Evolutionary conservation across 1,140 invertebrate genomes (phyloP).

Genomic region (Heterodera schachtii): DNA sequence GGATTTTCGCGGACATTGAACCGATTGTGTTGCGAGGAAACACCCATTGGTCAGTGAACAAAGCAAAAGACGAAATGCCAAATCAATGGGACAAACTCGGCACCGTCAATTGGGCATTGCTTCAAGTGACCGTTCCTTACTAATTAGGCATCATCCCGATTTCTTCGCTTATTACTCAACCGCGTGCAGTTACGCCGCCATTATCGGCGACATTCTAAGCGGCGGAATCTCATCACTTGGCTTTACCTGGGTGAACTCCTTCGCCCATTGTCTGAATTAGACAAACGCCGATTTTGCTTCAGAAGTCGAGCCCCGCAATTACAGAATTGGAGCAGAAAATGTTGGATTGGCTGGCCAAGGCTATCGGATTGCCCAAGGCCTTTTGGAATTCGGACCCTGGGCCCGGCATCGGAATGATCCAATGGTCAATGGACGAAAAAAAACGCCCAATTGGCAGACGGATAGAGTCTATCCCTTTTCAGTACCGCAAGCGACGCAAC

Average conservation of each 20-base stretch:
- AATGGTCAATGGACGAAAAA: constrained; percentile 67
- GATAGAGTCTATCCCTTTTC: background rate
- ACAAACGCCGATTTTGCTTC: constrained; percentile 35
- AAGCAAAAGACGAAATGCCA: background rate
- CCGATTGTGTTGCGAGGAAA: constrained; percentile 71
- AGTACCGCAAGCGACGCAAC: constrained; percentile 88
- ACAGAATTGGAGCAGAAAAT: constrained; percentile 91
- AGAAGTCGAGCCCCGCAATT: constrained; percentile 87
- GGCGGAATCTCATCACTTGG: constrained; percentile 82
- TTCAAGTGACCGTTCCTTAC: background rate
- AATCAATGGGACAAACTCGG: constrained; percentile 6
- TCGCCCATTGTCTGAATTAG: too few species aligned
- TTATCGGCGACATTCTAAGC: constrained; percentile 84
- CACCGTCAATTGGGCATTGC: background rate
- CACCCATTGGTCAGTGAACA: constrained; percentile 78
- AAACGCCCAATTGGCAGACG: too few species aligned
- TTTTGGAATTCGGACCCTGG: constrained; percentile 74
- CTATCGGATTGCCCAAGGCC: constrained; percentile 83
- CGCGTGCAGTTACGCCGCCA: constrained; percentile 85
- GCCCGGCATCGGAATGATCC: constrained; percentile 83
- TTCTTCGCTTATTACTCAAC: constrained; percentile 95
- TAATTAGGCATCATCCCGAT: constrained; percentile 76
- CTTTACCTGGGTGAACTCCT: constrained; percentile 80
- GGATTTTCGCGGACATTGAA: constrained; percentile 71
- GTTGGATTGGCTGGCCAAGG: constrained; percentile 91